phyloP scores from a whole-genome alignment of 1,140 invertebrate species.

The Semibalanus balanoides region DNA sequence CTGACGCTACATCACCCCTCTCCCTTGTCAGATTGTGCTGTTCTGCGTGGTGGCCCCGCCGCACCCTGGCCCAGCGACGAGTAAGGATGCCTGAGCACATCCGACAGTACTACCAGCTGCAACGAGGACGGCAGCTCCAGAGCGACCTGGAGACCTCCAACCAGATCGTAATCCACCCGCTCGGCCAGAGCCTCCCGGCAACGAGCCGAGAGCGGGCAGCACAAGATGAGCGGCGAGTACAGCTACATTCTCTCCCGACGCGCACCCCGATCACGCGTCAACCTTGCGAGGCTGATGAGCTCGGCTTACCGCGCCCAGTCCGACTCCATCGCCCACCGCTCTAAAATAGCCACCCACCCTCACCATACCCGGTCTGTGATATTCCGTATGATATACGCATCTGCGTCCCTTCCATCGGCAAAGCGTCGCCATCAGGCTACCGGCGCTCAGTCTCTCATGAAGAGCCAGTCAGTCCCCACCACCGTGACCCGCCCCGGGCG shows the following conservation, averaged over 20 bases:
- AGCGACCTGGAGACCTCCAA: neutral
- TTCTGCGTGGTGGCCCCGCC: neutral
- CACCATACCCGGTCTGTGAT: no score
- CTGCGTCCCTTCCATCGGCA: no score
- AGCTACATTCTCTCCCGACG: neutral
- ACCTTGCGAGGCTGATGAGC: neutral
- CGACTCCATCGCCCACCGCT: neutral
- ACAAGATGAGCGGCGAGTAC: neutral
- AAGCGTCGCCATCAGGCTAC: no score
- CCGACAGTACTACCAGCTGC: neutral
- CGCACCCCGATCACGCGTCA: neutral
- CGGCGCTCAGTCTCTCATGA: no score
- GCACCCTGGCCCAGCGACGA: neutral
- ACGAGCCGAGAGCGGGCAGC: neutral
- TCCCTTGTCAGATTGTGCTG: neutral
- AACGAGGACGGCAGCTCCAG: slow-evolving; percentile 1
- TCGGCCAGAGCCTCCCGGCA: neutral
- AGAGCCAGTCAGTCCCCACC: no score
- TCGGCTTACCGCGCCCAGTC: neutral
- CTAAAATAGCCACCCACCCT: neutral
- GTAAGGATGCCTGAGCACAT: neutral
- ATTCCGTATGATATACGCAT: no score
- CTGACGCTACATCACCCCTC: no score
- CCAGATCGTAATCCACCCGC: neutral
- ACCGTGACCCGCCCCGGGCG: no score